phyloP scores from a whole-genome alignment of 2,888 invertebrate species.

The Sarcophaga carnaria region DNA sequence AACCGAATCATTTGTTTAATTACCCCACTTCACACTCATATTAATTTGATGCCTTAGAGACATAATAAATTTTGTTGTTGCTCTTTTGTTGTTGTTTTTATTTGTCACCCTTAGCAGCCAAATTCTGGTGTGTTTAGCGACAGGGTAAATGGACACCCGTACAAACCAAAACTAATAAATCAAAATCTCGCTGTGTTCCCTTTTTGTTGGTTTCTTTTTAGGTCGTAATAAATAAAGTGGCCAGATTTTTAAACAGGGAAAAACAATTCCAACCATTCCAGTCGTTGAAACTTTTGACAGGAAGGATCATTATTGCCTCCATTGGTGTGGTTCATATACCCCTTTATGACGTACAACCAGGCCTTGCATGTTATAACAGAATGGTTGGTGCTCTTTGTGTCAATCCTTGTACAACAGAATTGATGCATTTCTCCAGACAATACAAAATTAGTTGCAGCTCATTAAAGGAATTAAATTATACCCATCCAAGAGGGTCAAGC shows the following conservation, averaged over 20 bases:
- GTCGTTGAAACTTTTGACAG: no score
- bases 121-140: slow-evolving; percentile 10
- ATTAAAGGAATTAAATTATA: no score
- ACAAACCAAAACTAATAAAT: slow-evolving; percentile 58
- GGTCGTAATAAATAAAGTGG: not conserved
- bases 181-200: slow-evolving; percentile 28
- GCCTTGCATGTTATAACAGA: no score
- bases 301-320: no score
- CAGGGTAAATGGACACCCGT: slow-evolving; percentile 55
- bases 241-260: not conserved
- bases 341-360: no score
- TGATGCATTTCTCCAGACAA: no score
- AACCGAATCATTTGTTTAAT: slow-evolving; percentile 55
- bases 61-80: slow-evolving; percentile 31
- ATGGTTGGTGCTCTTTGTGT: no score
- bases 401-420: no score
- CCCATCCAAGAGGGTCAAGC: no score
- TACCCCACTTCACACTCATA: slow-evolving; percentile 60
- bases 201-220: not conserved
- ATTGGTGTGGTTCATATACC: no score
- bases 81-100: slow-evolving; percentile 28
- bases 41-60: slow-evolving; percentile 60
- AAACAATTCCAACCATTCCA: no score
- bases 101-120: slow-evolving; percentile 55
- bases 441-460: no score